A percentile compares a stretch with the other conserved stretches of the same genome.
phyloP scores from a whole-genome alignment of 2,888 invertebrate genomes.

The Rhamnusium bicolor region DNA sequence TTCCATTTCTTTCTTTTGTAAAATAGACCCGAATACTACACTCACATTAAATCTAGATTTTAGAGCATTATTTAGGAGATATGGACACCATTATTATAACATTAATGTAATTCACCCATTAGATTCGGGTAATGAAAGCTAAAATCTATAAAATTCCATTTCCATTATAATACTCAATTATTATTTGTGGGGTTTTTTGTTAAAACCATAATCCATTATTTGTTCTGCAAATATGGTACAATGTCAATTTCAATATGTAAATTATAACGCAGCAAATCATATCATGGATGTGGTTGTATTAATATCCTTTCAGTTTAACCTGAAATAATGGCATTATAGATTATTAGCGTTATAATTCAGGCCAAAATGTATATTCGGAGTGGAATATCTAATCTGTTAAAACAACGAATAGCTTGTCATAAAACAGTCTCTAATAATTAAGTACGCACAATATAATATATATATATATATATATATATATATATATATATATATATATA shows the following conservation, averaged over 20 bases:
- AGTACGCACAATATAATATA: too few relatives aligned
- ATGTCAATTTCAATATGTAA: neutral
- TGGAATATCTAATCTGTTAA: too few relatives aligned
- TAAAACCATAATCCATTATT: neutral
- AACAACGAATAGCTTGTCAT: too few relatives aligned
- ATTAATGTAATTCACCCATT: neutral
- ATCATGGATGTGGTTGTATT: neutral
- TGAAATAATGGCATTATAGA: neutral
- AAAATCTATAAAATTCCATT: neutral
- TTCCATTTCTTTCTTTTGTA: too few relatives aligned
- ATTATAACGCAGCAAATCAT: neutral
- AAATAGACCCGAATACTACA: too few relatives aligned
- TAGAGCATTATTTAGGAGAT: too few relatives aligned
- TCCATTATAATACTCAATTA: neutral
- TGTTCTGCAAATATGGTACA: neutral
- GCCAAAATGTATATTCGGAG: too few relatives aligned
- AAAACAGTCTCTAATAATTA: too few relatives aligned
- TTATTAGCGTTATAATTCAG: neutral
- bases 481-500: too few relatives aligned
- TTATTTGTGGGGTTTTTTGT: neutral
- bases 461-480: too few relatives aligned
- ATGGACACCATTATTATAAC: too few relatives aligned
- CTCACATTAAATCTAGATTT: too few relatives aligned
- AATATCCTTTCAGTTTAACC: neutral
- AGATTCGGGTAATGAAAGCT: neutral